These are phyloP conservation scores for Mythimna albipuncta DNA, from an alignment of 2,888 invertebrate genomes.

Conservation along the genomic window DNA sequence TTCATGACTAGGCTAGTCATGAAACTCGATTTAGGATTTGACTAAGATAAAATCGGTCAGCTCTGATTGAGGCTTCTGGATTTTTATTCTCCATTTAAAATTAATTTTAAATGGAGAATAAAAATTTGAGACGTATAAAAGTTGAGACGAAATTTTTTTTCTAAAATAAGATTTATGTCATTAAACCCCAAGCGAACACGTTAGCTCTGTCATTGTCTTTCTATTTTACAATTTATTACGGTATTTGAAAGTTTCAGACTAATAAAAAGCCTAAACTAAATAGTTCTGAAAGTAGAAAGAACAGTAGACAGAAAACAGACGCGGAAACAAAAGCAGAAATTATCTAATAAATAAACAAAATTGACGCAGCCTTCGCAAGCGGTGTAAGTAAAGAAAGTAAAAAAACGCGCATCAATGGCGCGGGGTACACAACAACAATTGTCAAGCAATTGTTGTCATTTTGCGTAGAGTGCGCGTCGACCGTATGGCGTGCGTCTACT, in stretches of 20 bases:
- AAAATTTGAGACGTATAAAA: no score
- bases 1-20: no score
- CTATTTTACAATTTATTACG: no score
- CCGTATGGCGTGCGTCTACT: slow-evolving; percentile 87
- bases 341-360: slow-evolving; percentile 73
- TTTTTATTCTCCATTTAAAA: no score
- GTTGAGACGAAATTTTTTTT: no score
- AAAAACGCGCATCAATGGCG: slow-evolving; percentile 72
- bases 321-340: slow-evolving; percentile 46
- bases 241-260: no score
- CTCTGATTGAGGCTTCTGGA: no score
- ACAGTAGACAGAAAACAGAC: slow-evolving; percentile 25
- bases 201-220: no score
- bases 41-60: no score
- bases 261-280: neutral
- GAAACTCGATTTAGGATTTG: neutral
- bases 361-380: slow-evolving; percentile 66
- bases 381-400: slow-evolving; percentile 70
- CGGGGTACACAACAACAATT: slow-evolving; percentile 86
- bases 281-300: neutral
- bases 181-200: no score
- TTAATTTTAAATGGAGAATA: no score
- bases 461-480: slow-evolving; percentile 82
- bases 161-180: no score
- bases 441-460: slow-evolving; percentile 85